Evolutionary conservation across 2,113 vertebrate genomes (phyloP), one percentile per base, ranked within the genome.

Genomic region (Marmota monax): DNA sequence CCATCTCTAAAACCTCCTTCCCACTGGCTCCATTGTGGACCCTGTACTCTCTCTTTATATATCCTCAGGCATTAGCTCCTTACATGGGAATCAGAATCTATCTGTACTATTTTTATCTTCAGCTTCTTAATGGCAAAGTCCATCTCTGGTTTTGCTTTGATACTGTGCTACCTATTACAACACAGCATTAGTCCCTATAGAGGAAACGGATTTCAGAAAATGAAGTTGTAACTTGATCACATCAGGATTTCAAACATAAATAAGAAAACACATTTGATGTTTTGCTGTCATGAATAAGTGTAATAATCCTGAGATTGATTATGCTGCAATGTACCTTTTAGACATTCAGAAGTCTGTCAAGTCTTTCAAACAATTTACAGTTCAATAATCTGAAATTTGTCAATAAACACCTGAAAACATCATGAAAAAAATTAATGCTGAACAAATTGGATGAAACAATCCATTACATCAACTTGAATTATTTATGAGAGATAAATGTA

Each of bases 291-390:
- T 92, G 87, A 94, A 91, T 69, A 87, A 87, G 72, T 63, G 12
- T 25, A 61, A 69, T 12, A 77, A 63, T 82, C 34, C 34, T 86
- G 12, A 92, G 18, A 17, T 72, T 53, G 74, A 90, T 67, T 69
- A 77, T 70, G n/a, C 16, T 96, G 63, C 63, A 88, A 63, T 83
- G 69, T 17, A 92, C 70, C 48, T 70, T 88, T 91, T 18, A 83
- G 37, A 74, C 16, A 80, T 65, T 87, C 3, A 17, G 39, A 42
- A 45, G 17, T 91, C 79, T 73, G 85, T 9, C 76, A 88, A 78
- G 42, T 0, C 13, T 83, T 94, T 78, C 39, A 70, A 94, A 77
- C n/a, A 53, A 2, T 29, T 63, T 70, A 67, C 67, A 34, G 25
- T 65, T 91, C 32, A 87, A 39, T 86, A 39, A 86, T 69, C 58